A percentile compares a stretch with the other conserved stretches of the same genome.
Conservation (phyloP, 2,797 vertebrate species). For the Microctenopoma steveboyesi region DNA sequence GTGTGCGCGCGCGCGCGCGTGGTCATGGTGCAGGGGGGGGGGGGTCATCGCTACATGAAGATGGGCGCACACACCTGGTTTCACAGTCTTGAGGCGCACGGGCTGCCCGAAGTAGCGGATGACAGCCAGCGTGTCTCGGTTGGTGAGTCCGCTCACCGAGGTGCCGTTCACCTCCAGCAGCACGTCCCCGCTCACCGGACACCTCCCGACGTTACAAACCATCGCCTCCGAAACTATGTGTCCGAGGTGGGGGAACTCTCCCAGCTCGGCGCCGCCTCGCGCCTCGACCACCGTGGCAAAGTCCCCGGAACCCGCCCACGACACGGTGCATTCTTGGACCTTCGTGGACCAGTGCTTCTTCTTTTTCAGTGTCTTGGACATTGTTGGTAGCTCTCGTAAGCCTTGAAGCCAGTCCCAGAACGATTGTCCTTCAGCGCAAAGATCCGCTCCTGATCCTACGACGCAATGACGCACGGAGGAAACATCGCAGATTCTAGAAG, state of each 20-base stretch:
- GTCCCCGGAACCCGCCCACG: constrained; percentile 88
- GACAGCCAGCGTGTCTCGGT: constrained; percentile 94
- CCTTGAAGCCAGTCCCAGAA: constrained; percentile 43
- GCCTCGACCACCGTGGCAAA: constrained; percentile 83
- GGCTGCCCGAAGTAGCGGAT: constrained; percentile 95
- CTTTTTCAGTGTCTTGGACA: constrained; percentile 97
- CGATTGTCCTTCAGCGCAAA: constrained; percentile 48
- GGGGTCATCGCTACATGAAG: neutral
- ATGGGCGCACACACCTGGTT: constrained; percentile 86
- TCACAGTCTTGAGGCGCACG: constrained; percentile 93
- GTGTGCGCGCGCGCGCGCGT: neutral
- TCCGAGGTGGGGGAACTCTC: constrained; percentile 90
- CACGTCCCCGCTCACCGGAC: constrained; percentile 89
- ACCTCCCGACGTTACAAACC: constrained; percentile 84
- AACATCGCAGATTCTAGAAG: constrained; percentile 57
- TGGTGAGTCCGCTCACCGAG: constrained; percentile 95
- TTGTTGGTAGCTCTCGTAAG: constrained; percentile 61
- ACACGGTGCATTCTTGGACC: constrained; percentile 93
- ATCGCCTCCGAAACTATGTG: constrained; percentile 80
- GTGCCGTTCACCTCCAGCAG: constrained; percentile 97
- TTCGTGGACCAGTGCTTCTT: constrained; percentile 96
- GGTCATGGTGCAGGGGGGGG: no score
- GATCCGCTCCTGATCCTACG: constrained; percentile 44
- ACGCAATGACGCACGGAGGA: constrained; percentile 59
- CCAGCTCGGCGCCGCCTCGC: constrained; percentile 90